A percentile compares a stretch with the other conserved stretches of the same genome.
phyloP scores from a whole-genome alignment of 2,888 invertebrate species.

The Synanthedon myopaeformis region DNA sequence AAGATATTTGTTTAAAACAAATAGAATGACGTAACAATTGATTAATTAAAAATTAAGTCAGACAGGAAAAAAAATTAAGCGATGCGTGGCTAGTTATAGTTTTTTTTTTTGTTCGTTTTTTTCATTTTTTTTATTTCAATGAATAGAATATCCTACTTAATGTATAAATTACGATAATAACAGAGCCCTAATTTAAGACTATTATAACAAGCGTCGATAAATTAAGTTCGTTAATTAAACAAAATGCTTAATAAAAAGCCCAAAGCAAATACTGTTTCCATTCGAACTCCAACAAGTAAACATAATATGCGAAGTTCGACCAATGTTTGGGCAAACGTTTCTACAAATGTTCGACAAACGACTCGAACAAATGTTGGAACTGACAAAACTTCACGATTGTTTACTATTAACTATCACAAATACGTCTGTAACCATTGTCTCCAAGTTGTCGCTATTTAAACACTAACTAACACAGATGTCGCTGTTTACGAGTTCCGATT shows the following conservation, averaged over 20 bases:
- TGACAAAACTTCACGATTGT: no score
- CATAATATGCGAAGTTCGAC: no score
- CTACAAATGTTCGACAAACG: no score
- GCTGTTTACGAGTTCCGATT: no score
- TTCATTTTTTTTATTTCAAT: neutral
- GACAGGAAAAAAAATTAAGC: neutral
- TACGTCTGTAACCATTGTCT: no score
- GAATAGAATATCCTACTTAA: neutral
- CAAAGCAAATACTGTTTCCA: conserved; percentile 7
- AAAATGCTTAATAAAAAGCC: conserved; percentile 28
- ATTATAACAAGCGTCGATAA: conserved; percentile 25
- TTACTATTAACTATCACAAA: no score
- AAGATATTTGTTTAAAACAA: no score
- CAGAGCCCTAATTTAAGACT: conserved; percentile 13
- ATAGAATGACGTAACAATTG: neutral
- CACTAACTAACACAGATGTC: no score
- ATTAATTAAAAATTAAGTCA: neutral
- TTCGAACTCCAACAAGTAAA: no score
- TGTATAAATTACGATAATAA: neutral
- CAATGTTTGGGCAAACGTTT: no score
- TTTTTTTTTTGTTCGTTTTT: neutral
- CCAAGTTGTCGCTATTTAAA: no score
- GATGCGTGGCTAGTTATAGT: neutral
- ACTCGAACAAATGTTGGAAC: no score
- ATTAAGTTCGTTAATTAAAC: conserved; percentile 19